Conservation (phyloP, 2,888 invertebrate species). For the Magallana nippona region DNA sequence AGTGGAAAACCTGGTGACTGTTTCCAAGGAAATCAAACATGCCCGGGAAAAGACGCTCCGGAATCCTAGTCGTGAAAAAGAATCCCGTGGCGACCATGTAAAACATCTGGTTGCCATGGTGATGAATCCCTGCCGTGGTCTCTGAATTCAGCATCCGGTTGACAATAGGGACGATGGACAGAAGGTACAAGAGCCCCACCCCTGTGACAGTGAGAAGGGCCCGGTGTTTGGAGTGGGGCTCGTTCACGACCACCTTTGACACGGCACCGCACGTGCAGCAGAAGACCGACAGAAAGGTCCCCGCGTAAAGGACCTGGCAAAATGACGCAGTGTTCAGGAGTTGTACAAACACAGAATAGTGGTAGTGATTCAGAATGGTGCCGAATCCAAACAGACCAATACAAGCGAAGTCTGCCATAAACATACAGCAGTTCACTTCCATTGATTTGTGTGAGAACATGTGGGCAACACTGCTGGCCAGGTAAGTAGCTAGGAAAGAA, state of each 20-base stretch:
- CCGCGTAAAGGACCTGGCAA: background rate
- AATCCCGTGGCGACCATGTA: slow-evolving; percentile 3
- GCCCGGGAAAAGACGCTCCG: slow-evolving; percentile 33
- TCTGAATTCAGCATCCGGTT: slow-evolving; percentile 9
- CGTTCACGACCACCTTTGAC: slow-evolving; percentile 8
- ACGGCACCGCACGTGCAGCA: slow-evolving; percentile 5
- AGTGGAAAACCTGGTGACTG: slow-evolving; percentile 39
- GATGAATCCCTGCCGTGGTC: slow-evolving; percentile 1
- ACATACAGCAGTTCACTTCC: slow-evolving; percentile 4
- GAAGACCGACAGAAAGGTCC: background rate
- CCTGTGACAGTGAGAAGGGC: background rate
- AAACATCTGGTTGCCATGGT: slow-evolving; percentile 28
- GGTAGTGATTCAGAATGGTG: slow-evolving; percentile 31
- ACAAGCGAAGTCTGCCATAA: slow-evolving; percentile 30
- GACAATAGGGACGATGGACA: slow-evolving; percentile 18
- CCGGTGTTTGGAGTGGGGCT: slow-evolving; percentile 20
- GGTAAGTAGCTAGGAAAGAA: slow-evolving; percentile 8
- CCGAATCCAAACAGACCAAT: slow-evolving; percentile 37
- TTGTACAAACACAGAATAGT: slow-evolving; percentile 3
- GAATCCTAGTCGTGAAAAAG: slow-evolving; percentile 31
- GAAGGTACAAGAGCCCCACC: slow-evolving; percentile 9
- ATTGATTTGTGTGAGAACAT: slow-evolving; percentile 39
- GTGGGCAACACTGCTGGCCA: slow-evolving; percentile 37
- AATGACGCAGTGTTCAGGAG: background rate
- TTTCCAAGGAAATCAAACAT: slow-evolving; percentile 38